phyloP scores from a whole-genome alignment of 2,888 invertebrate species.

The Gastrophysa polygoni region DNA sequence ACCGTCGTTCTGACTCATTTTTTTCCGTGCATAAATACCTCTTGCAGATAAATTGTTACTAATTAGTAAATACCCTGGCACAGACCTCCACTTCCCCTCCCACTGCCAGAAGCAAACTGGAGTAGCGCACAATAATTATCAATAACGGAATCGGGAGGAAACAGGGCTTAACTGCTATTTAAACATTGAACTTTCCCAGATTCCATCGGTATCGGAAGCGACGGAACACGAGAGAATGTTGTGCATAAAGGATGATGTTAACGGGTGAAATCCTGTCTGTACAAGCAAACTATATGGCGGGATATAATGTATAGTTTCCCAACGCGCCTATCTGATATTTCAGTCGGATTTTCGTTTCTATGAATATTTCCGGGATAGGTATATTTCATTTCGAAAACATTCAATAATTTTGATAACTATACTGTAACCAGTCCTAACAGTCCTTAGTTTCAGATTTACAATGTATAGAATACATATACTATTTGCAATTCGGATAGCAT shows the following conservation, averaged over 20 bases:
- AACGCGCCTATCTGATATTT: too few species aligned
- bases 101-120: too few species aligned
- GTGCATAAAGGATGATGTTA: neutral
- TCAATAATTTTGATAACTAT: too few species aligned
- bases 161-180: constrained; percentile 44
- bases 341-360: too few species aligned
- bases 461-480: too few species aligned
- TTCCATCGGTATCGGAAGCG: constrained; percentile 13
- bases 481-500: too few species aligned
- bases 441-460: too few species aligned
- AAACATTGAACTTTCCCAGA: constrained; percentile 36
- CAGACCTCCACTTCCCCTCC: constrained; percentile 6
- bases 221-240: constrained; percentile 19
- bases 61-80: constrained; percentile 33
- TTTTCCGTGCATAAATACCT: constrained; percentile 31
- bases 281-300: neutral
- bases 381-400: too few species aligned
- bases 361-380: too few species aligned
- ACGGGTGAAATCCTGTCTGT: neutral
- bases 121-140: constrained; percentile 38
- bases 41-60: constrained; percentile 37
- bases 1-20: too few species aligned
- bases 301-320: neutral
- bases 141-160: constrained; percentile 45
- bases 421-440: too few species aligned